Conservation (phyloP, 2,888 invertebrate genomes). For the Aleiodes testaceus region DNA sequence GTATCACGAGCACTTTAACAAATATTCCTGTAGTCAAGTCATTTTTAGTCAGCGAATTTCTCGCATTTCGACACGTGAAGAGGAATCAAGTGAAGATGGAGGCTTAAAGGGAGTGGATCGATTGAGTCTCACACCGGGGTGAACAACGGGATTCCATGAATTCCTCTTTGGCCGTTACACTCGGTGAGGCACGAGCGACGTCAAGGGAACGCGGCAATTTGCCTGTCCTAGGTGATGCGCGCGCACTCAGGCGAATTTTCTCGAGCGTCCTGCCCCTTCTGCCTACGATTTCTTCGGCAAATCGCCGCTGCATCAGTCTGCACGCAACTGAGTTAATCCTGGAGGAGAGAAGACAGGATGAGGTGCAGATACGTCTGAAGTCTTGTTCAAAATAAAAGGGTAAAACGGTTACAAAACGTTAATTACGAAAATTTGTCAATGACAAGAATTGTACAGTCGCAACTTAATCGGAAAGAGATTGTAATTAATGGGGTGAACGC, state of each 20-base stretch:
- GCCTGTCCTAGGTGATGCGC: constrained; percentile 62
- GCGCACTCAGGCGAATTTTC: constrained; percentile 32
- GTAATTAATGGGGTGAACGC: constrained; percentile 43
- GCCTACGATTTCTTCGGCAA: constrained; percentile 31
- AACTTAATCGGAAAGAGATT: constrained; percentile 50
- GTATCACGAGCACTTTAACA: background rate
- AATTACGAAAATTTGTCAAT: constrained; percentile 38
- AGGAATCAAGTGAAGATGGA: constrained; percentile 3
- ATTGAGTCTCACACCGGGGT: constrained; percentile 32
- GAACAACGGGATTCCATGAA: constrained; percentile 51
- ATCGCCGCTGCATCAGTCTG: constrained; percentile 38
- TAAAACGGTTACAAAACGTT: constrained; percentile 11
- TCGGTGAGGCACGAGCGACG: constrained; percentile 54
- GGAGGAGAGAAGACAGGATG: constrained; percentile 2
- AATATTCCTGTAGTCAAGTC: background rate
- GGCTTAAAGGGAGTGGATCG: constrained; percentile 26
- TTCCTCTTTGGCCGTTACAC: constrained; percentile 55
- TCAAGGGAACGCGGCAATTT: constrained; percentile 71
- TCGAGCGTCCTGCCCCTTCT: background rate
- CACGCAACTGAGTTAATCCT: constrained; percentile 41
- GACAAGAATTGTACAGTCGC: constrained; percentile 27
- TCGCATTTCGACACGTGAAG: background rate
- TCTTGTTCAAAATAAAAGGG: background rate
- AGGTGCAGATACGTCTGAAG: constrained; percentile 15
- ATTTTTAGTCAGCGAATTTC: background rate